Conservation (phyloP, 2,888 invertebrate genomes). For the Scaptomyza parva region DNA sequence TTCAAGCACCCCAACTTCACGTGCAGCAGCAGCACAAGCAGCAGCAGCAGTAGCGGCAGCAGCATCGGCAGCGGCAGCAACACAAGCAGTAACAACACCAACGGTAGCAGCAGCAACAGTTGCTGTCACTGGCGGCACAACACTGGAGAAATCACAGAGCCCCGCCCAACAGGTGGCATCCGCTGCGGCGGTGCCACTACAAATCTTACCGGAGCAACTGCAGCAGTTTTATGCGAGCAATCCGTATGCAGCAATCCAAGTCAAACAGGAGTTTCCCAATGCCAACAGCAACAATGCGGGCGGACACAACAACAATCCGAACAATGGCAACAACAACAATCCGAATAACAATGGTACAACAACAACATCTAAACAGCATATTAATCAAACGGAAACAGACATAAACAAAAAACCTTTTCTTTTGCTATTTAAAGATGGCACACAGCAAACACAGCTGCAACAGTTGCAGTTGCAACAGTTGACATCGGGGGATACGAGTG, state of each 20-base stretch:
- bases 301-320: conserved; percentile 23
- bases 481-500: conserved; percentile 71
- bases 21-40: conserved; percentile 17
- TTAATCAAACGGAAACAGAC: too few relatives aligned
- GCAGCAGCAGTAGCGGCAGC: conserved; percentile 3
- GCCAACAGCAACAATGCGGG: conserved; percentile 14
- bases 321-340: conserved; percentile 27
- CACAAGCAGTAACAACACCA: conserved; percentile 1
- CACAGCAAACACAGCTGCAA: conserved; percentile 85
- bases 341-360: conserved; percentile 26
- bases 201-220: conserved; percentile 85
- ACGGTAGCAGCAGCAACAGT: conserved; percentile 61
- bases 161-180: conserved; percentile 85
- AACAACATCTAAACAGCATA: conserved; percentile 12
- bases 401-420: conserved; percentile 67
- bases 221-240: conserved; percentile 85
- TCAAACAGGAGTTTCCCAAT: conserved; percentile 84
- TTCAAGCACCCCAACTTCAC: conserved; percentile 59
- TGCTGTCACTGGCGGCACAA: conserved; percentile 71
- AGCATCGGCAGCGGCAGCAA: conserved; percentile 3
- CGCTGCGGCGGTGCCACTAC: conserved; percentile 82
- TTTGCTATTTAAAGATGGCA: conserved; percentile 77
- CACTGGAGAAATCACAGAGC: conserved; percentile 88
- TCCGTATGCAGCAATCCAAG: conserved; percentile 85
- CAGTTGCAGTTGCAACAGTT: conserved; percentile 84